Evolutionary conservation across 2,113 vertebrate species (phyloP).

Genomic region (Neotoma lepida): DNA sequence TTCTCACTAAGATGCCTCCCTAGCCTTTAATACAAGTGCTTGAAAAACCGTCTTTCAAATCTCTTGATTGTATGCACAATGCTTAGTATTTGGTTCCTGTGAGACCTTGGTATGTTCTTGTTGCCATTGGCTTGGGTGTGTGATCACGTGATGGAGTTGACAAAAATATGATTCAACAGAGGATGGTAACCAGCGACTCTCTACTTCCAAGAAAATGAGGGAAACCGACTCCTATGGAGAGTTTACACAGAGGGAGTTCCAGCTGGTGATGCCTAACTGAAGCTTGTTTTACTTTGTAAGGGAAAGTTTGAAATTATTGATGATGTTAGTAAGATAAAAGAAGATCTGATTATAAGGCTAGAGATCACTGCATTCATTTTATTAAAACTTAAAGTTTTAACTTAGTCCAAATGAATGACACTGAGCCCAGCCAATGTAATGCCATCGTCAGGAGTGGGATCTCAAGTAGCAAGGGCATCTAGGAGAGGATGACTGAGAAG

Average conservation of each 20-base stretch:
- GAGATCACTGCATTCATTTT: conserved; percentile 1
- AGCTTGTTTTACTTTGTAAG: not conserved
- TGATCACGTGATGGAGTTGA: conserved; percentile 14
- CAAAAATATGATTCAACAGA: conserved; percentile 55
- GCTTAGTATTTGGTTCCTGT: conserved; percentile 1
- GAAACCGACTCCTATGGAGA: not conserved
- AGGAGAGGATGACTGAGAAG: not conserved
- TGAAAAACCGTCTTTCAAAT: conserved; percentile 4
- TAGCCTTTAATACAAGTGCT: not conserved
- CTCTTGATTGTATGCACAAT: not conserved
- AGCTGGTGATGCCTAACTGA: not conserved
- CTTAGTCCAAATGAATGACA: not conserved
- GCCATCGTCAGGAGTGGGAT: not conserved
- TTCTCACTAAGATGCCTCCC: not conserved
- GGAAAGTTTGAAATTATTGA: conserved; percentile 32
- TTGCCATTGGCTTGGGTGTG: conserved; percentile 52
- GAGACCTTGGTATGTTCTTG: conserved; percentile 37
- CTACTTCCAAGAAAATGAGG: conserved; percentile 1
- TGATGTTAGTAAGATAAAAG: conserved; percentile 25
- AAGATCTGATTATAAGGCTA: not conserved
- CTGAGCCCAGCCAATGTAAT: not conserved
- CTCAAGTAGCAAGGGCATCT: not conserved
- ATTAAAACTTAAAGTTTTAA: not conserved
- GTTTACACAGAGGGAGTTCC: conserved; percentile 12
- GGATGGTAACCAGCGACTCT: conserved; percentile 49